Percentiles rank a stretch among this genome's conserved stretches.
Evolutionary conservation across 2,113 vertebrate species (phyloP).

Genomic region (Scytalopus superciliaris): DNA sequence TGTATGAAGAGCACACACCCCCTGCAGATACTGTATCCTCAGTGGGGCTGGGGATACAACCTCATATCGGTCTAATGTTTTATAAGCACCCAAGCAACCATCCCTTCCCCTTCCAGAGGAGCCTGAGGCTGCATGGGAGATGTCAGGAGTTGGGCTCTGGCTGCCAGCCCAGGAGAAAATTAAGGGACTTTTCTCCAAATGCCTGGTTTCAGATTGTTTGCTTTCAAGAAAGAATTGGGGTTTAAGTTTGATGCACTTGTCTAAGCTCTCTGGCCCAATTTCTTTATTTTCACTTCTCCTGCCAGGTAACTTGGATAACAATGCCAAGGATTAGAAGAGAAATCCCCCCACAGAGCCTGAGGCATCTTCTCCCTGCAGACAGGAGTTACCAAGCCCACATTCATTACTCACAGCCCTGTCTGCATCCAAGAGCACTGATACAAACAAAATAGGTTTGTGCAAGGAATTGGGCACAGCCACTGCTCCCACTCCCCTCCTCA

Average conservation of each 20-base stretch:
- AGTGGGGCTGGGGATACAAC: neutral
- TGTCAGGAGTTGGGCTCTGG: neutral
- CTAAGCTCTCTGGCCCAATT: neutral
- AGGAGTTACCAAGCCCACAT: neutral
- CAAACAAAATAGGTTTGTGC: neutral
- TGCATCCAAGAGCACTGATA: neutral
- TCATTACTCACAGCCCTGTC: neutral
- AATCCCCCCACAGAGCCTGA: neutral
- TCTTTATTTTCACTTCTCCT: neutral
- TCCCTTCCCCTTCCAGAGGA: neutral
- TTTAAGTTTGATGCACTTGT: neutral
- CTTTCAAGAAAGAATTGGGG: neutral
- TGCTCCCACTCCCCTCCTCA: neutral
- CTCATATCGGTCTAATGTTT: neutral
- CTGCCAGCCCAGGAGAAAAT: neutral
- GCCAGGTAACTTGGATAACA: neutral
- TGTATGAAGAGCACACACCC: neutral
- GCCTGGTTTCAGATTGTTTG: neutral
- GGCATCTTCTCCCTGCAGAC: neutral
- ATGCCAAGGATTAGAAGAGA: neutral
- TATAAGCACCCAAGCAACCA: neutral
- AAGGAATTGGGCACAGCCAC: neutral
- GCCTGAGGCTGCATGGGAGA: neutral
- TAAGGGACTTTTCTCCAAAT: neutral
- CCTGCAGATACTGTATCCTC: neutral